Evolutionary conservation across 2,113 vertebrate genomes (phyloP), one percentile per base, ranked within the genome.

Genomic region (Aramus guarauna): DNA sequence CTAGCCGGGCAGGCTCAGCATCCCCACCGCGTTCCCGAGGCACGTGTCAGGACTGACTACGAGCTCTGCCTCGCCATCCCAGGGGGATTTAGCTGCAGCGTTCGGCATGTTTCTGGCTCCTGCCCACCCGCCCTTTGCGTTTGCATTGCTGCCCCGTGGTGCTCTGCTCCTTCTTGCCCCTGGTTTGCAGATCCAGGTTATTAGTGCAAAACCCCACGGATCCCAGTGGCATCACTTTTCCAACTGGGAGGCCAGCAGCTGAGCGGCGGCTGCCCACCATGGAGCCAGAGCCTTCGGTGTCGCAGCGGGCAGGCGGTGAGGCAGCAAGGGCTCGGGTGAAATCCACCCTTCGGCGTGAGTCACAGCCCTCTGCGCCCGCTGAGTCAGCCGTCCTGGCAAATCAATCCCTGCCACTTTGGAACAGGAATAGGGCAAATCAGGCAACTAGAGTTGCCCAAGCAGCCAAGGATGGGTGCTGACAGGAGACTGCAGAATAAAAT

Each of bases 281-380:
- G 0, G 78, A 45, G 64, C 13, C 37, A 21, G 27, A 1, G 3
- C 36, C 37, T 39, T 64, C 2, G 6, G 72, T 66, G 29, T 19
- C 0, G 0, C 1, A 2, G 15, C 1, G 1, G 47, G 39, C 39
- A 19, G 41, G 48, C 67, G 21, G 37, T 1, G 4, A 30, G 71
- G 39, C 50, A n/a, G 32, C 23, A 7, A n/a, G 50, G 56, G 34
- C 78, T 59, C 1, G 2, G n/a, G 52, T 5, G 21, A 73, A 73
- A 93, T 84, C 45, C 45, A 29, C 66, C 73, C 26, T 60, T n/a
- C 0, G 5, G 30, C 2, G 1, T 66, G 73, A 84, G 37, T 67
- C 91, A 60, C 39, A 19, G 45, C 16, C 36, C 52, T 53, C 66
- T 36, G 66, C n/a, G 15, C 39, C 50, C 21, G 1, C 52, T 73